Evolutionary conservation across 2,113 vertebrate species (phyloP).

Genomic region (Tragelaphus scriptus): DNA sequence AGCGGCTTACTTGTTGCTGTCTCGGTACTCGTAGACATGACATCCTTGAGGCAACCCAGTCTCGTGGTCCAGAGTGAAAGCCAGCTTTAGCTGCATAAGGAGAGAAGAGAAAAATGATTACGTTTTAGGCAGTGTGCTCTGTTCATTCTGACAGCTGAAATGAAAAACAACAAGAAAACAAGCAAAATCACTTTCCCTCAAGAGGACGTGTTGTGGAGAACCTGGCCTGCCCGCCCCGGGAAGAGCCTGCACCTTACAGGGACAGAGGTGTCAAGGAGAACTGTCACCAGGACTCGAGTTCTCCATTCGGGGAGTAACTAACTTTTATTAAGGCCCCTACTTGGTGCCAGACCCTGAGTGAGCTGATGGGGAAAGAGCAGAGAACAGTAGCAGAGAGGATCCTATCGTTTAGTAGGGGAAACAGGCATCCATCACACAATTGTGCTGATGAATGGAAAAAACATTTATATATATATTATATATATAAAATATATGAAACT

Average conservation of each 20-base stretch:
- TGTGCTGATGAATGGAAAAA: neutral
- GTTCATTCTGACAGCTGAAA: conserved; percentile 21
- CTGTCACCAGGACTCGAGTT: neutral
- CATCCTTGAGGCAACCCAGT: conserved; percentile 96
- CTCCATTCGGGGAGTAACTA: too few species aligned
- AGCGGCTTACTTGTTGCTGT: conserved; percentile 95
- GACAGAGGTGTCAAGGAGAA: neutral
- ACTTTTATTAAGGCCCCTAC: neutral
- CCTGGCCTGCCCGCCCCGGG: conserved; percentile 61
- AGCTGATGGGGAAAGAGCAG: neutral
- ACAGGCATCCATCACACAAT: neutral
- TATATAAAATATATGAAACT: neutral
- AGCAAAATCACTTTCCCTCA: conserved; percentile 27
- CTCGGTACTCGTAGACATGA: conserved; percentile 92
- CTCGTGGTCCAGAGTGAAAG: conserved; percentile 93
- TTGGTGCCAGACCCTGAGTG: neutral
- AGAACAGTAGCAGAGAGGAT: neutral
- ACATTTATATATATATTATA: too few species aligned
- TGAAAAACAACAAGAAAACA: neutral
- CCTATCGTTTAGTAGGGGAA: neutral
- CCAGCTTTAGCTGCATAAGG: conserved; percentile 86
- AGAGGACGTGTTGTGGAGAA: conserved; percentile 47
- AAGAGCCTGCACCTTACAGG: neutral
- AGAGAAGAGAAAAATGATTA: neutral
- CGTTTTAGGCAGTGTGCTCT: conserved; percentile 31